Conservation (phyloP, 2,888 invertebrate species). For the Micoletzkya japonica region DNA sequence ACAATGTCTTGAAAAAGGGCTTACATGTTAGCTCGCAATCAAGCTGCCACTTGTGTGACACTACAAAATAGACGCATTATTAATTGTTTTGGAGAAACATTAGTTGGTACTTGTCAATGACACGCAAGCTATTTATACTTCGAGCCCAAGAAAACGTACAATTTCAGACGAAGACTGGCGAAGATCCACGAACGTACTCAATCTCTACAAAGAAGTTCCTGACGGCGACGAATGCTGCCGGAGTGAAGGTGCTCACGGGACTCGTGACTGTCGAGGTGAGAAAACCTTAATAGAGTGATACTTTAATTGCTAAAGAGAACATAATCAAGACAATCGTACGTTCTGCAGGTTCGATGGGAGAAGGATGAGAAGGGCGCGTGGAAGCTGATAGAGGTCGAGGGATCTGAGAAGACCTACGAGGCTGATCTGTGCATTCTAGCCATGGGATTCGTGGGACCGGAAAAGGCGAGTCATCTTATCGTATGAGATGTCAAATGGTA, state of each 20-base stretch:
- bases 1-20: too few relatives aligned
- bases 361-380: constrained; percentile 75
- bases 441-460: constrained; percentile 81
- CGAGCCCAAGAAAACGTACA: background rate
- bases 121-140: background rate
- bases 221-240: constrained; percentile 48
- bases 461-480: constrained; percentile 43
- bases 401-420: constrained; percentile 76
- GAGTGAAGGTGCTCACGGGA: constrained; percentile 72
- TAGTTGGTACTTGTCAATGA: too few relatives aligned
- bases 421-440: constrained; percentile 89
- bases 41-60: too few relatives aligned
- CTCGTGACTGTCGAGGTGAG: constrained; percentile 87
- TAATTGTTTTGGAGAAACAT: too few relatives aligned
- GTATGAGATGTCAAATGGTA: background rate
- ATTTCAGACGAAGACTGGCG: constrained; percentile 71
- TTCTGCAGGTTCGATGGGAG: constrained; percentile 37
- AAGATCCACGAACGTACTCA: constrained; percentile 89
- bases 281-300: constrained; percentile 74
- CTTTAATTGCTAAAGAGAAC: background rate
- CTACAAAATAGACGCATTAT: too few relatives aligned
- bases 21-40: too few relatives aligned
- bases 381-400: constrained; percentile 86
- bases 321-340: background rate
- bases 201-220: constrained; percentile 78